phyloP scores from a whole-genome alignment of 2,888 invertebrate species.

The Melolontha melolontha region DNA sequence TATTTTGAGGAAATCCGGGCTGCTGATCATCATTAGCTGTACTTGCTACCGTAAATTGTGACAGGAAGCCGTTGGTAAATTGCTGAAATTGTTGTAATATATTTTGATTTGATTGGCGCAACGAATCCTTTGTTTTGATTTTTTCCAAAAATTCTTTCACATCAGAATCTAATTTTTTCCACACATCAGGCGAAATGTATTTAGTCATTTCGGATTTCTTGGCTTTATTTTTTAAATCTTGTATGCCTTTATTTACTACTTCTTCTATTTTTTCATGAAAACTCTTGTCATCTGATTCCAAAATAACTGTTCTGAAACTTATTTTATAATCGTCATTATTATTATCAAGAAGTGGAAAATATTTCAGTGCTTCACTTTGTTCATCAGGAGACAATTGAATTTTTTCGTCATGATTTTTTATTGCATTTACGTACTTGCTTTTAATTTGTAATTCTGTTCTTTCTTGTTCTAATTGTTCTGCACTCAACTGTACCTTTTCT shows the following conservation, averaged over 20 bases:
- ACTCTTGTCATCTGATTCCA: constrained; percentile 26
- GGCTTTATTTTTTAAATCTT: constrained; percentile 44
- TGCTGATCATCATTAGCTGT: constrained; percentile 42
- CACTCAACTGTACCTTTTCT: constrained; percentile 55
- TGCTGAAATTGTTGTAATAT: constrained; percentile 45
- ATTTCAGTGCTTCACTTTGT: constrained; percentile 44
- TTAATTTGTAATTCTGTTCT: constrained; percentile 14
- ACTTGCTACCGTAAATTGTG: constrained; percentile 34
- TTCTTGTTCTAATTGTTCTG: constrained; percentile 46
- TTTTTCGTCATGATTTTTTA: constrained; percentile 55
- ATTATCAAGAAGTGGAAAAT: constrained; percentile 25
- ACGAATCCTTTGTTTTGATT: constrained; percentile 39
- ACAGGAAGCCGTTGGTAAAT: constrained; percentile 45
- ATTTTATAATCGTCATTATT: constrained; percentile 21
- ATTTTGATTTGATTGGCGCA: constrained; percentile 43
- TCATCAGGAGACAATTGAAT: constrained; percentile 54
- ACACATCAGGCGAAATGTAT: constrained; percentile 38
- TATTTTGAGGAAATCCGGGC: constrained; percentile 44
- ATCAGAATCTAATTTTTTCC: constrained; percentile 46
- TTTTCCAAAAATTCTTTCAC: constrained; percentile 43
- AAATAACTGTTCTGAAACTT: not conserved
- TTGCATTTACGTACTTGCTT: constrained; percentile 37
- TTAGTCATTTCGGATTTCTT: constrained; percentile 35
- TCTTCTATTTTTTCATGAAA: constrained; percentile 44
- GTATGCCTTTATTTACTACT: constrained; percentile 45